phyloP scores from a whole-genome alignment of 2,888 invertebrate species.

The Uropetala carovei region DNA sequence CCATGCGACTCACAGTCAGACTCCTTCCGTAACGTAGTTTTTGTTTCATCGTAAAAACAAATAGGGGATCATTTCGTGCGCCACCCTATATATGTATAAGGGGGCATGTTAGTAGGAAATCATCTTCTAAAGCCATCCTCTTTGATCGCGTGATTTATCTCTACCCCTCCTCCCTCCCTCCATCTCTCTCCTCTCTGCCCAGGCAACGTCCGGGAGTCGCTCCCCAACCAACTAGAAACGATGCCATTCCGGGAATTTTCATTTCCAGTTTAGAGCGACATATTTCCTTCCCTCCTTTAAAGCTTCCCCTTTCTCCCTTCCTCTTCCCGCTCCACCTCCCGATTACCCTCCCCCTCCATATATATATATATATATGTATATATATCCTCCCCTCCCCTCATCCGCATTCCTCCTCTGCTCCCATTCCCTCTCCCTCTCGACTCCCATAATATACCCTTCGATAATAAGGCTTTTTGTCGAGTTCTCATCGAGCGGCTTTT shows the following conservation, averaged over 20 bases:
- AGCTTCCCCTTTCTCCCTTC: not conserved
- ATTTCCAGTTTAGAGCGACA: conserved; percentile 64
- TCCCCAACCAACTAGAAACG: conserved; percentile 62
- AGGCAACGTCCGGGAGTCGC: conserved; percentile 49
- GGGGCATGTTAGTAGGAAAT: too few species aligned
- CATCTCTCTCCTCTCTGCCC: conserved; percentile 21
- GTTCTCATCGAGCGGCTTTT: conserved; percentile 19
- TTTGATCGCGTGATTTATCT: conserved; percentile 3
- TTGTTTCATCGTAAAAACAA: too few species aligned
- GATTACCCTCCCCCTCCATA: conserved; percentile 5
- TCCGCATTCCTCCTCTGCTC: not conserved
- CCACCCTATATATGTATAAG: too few species aligned
- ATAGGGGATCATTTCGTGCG: too few species aligned
- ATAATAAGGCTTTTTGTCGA: conserved; percentile 65
- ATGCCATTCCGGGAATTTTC: conserved; percentile 61
- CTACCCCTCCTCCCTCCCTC: conserved; percentile 17
- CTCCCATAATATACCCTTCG: conserved; percentile 55
- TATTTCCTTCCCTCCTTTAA: conserved; percentile 40
- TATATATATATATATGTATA: too few species aligned
- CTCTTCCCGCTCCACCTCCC: not conserved
- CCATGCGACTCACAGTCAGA: too few species aligned
- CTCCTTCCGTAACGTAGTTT: too few species aligned
- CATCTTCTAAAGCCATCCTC: not conserved
- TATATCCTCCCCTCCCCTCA: conserved; percentile 60
- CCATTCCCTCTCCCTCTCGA: not conserved